Percentiles rank a stretch among this genome's conserved stretches.
These are phyloP conservation scores for Drosophila yooni DNA, from an alignment of 2,888 invertebrate genomes.

Conservation along the genomic window DNA sequence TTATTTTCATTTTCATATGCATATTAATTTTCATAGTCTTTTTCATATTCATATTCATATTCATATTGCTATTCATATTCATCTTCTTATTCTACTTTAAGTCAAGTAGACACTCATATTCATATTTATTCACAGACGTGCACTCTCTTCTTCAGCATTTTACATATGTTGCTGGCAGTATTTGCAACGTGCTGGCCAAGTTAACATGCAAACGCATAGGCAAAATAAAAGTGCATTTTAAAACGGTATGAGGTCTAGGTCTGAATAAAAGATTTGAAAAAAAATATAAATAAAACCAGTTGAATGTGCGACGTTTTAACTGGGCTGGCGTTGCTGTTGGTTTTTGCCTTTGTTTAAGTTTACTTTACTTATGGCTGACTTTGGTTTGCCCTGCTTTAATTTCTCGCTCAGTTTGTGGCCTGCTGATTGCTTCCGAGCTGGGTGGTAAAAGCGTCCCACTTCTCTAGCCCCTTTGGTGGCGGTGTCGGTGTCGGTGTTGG, in stretches of 20 bases:
- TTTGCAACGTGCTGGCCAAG: background rate
- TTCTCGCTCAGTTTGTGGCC: slow-evolving; percentile 47
- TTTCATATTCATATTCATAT: background rate
- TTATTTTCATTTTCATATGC: background rate
- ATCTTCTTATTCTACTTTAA: too few species aligned
- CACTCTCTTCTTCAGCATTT: background rate
- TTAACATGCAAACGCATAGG: slow-evolving; percentile 12
- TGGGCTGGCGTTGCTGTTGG: slow-evolving; percentile 3
- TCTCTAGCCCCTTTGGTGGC: background rate
- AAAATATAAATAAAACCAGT: slow-evolving; percentile 41
- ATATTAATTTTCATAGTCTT: background rate
- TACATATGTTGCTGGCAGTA: background rate
- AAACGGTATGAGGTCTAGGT: slow-evolving; percentile 20
- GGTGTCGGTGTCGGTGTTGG: background rate
- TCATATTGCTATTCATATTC: background rate
- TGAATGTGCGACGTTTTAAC: slow-evolving; percentile 32
- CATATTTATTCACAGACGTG: background rate
- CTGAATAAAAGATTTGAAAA: slow-evolving; percentile 15
- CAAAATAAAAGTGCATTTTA: slow-evolving; percentile 26
- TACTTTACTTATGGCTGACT: background rate
- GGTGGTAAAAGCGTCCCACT: slow-evolving; percentile 34
- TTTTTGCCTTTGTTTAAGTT: slow-evolving; percentile 5
- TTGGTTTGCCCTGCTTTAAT: slow-evolving; percentile 49
- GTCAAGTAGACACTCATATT: background rate
- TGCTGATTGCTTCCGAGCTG: slow-evolving; percentile 52